These are phyloP conservation scores for Verasper variegatus DNA, from an alignment of 2,113 vertebrate species.

Conservation along the genomic window DNA sequence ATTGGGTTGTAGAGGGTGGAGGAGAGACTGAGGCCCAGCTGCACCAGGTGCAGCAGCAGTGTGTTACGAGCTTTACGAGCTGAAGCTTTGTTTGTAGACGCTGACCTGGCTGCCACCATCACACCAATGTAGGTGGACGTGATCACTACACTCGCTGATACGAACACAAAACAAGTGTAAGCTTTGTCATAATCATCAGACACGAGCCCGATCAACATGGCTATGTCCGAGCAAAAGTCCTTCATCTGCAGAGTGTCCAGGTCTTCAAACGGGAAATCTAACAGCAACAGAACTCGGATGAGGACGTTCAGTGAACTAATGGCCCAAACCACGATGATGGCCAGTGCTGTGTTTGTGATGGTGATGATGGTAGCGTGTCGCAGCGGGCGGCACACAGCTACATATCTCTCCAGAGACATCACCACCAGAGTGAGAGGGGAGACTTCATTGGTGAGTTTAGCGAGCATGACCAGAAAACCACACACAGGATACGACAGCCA, in stretches of 20 bases:
- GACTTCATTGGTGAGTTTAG: constrained; percentile 9
- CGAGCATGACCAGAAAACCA: constrained; percentile 1
- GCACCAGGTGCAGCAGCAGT: constrained; percentile 69
- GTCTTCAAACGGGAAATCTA: constrained; percentile 1
- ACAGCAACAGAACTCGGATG: constrained; percentile 24
- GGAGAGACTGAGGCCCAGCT: constrained; percentile 67
- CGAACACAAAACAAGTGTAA: constrained; percentile 55
- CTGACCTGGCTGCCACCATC: constrained; percentile 65
- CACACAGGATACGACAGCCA: constrained; percentile 37
- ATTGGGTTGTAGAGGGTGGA: constrained; percentile 51
- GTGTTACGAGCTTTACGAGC: constrained; percentile 66
- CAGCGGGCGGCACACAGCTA: constrained; percentile 76
- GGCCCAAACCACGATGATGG: constrained; percentile 55
- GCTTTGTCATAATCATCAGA: constrained; percentile 34
- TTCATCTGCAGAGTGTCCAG: constrained; percentile 30
- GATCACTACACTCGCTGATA: constrained; percentile 41
- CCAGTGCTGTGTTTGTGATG: constrained; percentile 53
- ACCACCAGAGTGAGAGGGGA: constrained; percentile 71
- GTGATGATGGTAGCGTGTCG: constrained; percentile 64
- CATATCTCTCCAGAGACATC: constrained; percentile 77
- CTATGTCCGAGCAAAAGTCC: constrained; percentile 5
- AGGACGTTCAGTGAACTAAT: constrained; percentile 44
- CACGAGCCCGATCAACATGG: neutral
- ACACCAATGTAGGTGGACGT: constrained; percentile 67
- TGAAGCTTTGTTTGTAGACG: constrained; percentile 63